Conservation (phyloP, 2,797 vertebrate genomes). For the Rhincodon typus region DNA sequence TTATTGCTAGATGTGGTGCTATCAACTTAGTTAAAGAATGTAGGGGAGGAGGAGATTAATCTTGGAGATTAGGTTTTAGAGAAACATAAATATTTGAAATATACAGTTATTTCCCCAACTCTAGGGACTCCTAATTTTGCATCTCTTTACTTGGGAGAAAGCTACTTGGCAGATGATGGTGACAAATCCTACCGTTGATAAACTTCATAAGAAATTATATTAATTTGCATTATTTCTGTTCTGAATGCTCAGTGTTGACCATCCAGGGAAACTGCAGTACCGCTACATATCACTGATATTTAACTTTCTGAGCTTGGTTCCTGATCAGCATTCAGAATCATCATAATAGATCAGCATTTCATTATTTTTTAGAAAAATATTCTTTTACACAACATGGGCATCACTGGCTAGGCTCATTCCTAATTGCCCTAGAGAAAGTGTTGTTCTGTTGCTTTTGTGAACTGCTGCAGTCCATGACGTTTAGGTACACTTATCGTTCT, state of each 20-base stretch:
- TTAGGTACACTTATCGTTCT: too few relatives aligned
- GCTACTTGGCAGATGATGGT: background rate
- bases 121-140: background rate
- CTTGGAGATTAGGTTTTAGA: background rate
- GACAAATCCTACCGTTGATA: background rate
- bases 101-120: background rate
- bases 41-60: background rate
- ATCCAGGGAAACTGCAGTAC: background rate
- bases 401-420: too few relatives aligned
- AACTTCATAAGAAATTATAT: constrained; percentile 15
- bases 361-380: background rate
- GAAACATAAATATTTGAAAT: constrained; percentile 13
- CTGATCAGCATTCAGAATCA: background rate
- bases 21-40: background rate
- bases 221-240: background rate
- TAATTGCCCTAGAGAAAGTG: too few relatives aligned
- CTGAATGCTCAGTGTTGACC: background rate
- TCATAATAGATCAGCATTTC: background rate
- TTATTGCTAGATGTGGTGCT: background rate
- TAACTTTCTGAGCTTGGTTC: background rate
- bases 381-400: too few relatives aligned
- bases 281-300: background rate
- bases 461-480: too few relatives aligned
- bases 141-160: background rate
- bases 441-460: too few relatives aligned